Evolutionary conservation across 2,113 vertebrate species (phyloP).

Genomic region (Salvator merianae): DNA sequence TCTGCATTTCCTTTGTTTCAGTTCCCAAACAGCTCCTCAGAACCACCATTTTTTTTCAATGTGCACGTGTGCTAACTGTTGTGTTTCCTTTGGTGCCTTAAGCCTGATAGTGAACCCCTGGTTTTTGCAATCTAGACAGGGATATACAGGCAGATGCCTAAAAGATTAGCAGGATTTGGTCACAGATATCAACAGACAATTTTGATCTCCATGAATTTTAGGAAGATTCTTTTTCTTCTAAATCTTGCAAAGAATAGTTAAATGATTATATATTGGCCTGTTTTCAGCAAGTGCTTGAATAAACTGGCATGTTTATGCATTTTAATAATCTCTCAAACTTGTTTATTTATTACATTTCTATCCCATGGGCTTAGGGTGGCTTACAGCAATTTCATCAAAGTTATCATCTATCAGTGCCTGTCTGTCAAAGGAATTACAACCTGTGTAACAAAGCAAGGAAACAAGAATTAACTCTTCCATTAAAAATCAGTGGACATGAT

Average conservation of each 20-base stretch:
- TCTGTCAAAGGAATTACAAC: background rate
- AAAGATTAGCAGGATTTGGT: background rate
- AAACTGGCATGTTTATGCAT: background rate
- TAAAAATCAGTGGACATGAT: background rate
- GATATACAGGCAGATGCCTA: background rate
- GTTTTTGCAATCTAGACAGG: no score
- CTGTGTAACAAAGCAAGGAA: background rate
- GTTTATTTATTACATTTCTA: background rate
- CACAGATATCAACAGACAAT: background rate
- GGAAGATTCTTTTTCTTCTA: background rate
- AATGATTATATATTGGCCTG: background rate
- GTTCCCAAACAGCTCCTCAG: background rate
- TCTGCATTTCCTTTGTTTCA: background rate
- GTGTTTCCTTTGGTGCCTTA: background rate
- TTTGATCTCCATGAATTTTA: background rate
- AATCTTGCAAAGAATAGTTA: background rate
- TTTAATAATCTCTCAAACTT: background rate
- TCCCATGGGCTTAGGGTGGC: background rate
- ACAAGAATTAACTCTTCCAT: background rate
- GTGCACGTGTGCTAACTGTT: background rate
- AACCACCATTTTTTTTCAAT: background rate
- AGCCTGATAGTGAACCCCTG: no score
- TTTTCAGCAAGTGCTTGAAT: background rate
- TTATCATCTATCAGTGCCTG: background rate
- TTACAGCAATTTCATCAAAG: background rate